phyloP scores from a whole-genome alignment of 2,888 invertebrate genomes.

The Acrobasis suavella region DNA sequence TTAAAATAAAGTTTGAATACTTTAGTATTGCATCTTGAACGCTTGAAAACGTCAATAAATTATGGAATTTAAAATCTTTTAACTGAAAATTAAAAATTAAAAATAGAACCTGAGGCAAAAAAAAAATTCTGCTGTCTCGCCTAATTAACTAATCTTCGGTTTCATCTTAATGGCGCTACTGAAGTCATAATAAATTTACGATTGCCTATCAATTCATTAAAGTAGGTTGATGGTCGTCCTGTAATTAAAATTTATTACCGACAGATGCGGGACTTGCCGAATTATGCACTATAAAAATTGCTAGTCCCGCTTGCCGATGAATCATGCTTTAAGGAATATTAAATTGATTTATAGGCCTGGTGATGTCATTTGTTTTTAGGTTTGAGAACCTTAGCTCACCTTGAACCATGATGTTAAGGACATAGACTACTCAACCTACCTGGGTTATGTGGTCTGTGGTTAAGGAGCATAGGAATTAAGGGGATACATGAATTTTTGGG shows the following conservation, averaged over 20 bases:
- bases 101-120: too few species aligned
- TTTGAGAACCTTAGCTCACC: conserved; percentile 4
- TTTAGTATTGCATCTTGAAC: too few species aligned
- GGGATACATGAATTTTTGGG: too few species aligned
- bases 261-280: conserved; percentile 24
- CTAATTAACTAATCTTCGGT: neutral
- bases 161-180: conserved; percentile 1
- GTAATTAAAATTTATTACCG: conserved; percentile 25
- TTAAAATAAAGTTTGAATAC: too few species aligned
- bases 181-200: conserved; percentile 17
- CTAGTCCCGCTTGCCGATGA: conserved; percentile 7
- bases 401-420: neutral
- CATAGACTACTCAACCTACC: too few species aligned
- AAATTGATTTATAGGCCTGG: conserved; percentile 12
- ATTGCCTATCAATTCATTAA: conserved; percentile 20
- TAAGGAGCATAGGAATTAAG: too few species aligned
- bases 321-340: conserved; percentile 18
- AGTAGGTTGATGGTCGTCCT: conserved; percentile 18
- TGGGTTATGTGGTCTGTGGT: too few species aligned
- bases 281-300: conserved; percentile 18
- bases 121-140: too few species aligned
- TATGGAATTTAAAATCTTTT: too few species aligned
- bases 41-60: too few species aligned
- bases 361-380: conserved; percentile 18
- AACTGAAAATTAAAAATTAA: too few species aligned